These are phyloP conservation scores for Myanophis thanlyinensis DNA, from an alignment of 2,113 vertebrate species.

Conservation along the genomic window DNA sequence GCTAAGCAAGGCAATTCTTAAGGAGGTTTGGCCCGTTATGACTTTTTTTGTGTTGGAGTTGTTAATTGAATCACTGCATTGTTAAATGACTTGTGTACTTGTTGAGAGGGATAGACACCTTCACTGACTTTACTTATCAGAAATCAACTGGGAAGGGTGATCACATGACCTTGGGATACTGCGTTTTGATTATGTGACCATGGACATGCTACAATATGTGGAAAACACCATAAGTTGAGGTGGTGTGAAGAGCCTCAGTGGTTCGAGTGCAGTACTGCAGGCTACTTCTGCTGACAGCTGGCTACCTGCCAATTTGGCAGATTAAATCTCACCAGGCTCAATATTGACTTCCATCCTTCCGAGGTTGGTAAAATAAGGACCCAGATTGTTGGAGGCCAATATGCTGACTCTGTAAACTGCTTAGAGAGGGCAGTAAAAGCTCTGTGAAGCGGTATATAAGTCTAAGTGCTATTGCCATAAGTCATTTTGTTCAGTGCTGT, in stretches of 20 bases:
- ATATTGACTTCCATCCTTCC: too few species aligned
- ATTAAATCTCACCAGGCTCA: too few species aligned
- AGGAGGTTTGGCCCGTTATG: not conserved
- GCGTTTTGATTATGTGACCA: not conserved
- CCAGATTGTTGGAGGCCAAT: too few species aligned
- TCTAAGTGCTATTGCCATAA: too few species aligned
- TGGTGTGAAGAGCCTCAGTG: too few species aligned
- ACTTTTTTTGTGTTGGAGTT: not conserved
- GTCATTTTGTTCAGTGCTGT: not conserved
- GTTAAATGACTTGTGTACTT: not conserved
- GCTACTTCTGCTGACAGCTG: too few species aligned
- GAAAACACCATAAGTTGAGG: not conserved
- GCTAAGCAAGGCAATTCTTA: not conserved
- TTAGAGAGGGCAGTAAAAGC: too few species aligned
- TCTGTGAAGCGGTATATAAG: too few species aligned
- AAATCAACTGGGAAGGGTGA: not conserved
- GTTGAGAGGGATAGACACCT: not conserved
- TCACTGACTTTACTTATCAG: not conserved
- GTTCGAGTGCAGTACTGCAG: too few species aligned
- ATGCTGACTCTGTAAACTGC: too few species aligned
- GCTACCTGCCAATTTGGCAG: too few species aligned
- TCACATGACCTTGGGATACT: not conserved
- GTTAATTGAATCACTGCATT: not conserved
- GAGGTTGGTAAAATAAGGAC: too few species aligned
- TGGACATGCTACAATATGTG: not conserved